Conservation (phyloP, 2,797 vertebrate genomes). For the Podarcis siculus region DNA sequence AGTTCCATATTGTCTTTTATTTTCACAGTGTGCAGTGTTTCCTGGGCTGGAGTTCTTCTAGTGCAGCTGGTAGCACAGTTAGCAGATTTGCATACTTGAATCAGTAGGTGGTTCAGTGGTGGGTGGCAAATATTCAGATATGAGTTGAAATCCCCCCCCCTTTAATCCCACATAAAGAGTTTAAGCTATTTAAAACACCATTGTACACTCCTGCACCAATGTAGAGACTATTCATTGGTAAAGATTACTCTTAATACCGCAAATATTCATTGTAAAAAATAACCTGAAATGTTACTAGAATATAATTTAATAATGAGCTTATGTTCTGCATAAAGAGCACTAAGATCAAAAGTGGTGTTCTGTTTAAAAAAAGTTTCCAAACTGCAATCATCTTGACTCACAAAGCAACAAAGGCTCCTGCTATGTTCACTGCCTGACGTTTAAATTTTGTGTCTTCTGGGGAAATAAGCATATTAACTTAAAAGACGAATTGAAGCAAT, state of each 20-base stretch:
- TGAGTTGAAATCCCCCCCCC: background rate
- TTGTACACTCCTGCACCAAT: background rate
- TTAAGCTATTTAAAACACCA: background rate
- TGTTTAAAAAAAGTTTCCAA: background rate
- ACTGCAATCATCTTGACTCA: background rate
- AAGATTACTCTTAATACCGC: background rate
- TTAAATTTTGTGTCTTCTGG: background rate
- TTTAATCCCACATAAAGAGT: background rate
- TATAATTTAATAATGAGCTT: slow-evolving; percentile 3
- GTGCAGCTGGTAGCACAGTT: background rate
- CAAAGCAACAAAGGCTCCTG: background rate
- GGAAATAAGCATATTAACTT: slow-evolving; percentile 10
- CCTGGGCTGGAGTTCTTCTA: background rate
- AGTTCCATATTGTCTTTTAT: background rate
- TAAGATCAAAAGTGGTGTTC: slow-evolving; percentile 11
- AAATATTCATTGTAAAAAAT: slow-evolving; percentile 22
- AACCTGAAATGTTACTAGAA: background rate
- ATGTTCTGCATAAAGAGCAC: background rate
- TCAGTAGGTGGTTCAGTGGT: background rate
- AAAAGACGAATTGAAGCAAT: slow-evolving; percentile 2
- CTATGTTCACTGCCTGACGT: background rate
- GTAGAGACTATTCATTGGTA: background rate
- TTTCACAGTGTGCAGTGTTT: background rate
- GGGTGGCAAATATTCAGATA: slow-evolving; percentile 9
- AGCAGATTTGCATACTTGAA: slow-evolving; percentile 2